Conservation (phyloP, 2,888 invertebrate species). For the Zele albiditarsus region DNA sequence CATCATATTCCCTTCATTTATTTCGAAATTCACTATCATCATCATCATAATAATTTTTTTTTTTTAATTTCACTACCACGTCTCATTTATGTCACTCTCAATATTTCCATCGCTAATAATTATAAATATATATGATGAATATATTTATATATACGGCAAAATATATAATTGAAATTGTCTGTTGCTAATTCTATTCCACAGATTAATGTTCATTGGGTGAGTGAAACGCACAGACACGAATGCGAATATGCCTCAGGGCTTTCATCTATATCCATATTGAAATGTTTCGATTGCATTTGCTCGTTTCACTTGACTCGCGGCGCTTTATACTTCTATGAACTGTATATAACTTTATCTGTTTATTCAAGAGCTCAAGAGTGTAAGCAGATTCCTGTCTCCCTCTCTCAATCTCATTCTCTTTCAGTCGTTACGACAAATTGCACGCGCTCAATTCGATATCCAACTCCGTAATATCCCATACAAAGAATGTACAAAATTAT, state of each 20-base stretch:
- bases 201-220: slow-evolving; percentile 3
- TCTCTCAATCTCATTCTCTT: not conserved
- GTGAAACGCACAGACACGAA: not conserved
- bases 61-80: not conserved
- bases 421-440: slow-evolving; percentile 24
- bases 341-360: slow-evolving; percentile 21
- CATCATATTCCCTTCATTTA: slow-evolving; percentile 33
- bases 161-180: slow-evolving; percentile 14
- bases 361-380: slow-evolving; percentile 13
- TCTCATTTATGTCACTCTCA: slow-evolving; percentile 9
- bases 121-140: not conserved
- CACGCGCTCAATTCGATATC: slow-evolving; percentile 11
- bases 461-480: slow-evolving; percentile 12
- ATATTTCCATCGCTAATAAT: not conserved
- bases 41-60: slow-evolving; percentile 3
- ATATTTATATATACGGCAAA: not conserved
- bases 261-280: not conserved
- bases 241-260: slow-evolving; percentile 30
- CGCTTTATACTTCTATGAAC: slow-evolving; percentile 3
- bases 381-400: not conserved
- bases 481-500: not conserved
- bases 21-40: slow-evolving; percentile 20
- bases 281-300: not conserved
- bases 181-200: not conserved
- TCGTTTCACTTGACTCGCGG: slow-evolving; percentile 5